A percentile compares a stretch with the other conserved stretches of the same genome.
Evolutionary conservation across 2,113 vertebrate genomes (phyloP).

Genomic region (Pungitius pungitius): DNA sequence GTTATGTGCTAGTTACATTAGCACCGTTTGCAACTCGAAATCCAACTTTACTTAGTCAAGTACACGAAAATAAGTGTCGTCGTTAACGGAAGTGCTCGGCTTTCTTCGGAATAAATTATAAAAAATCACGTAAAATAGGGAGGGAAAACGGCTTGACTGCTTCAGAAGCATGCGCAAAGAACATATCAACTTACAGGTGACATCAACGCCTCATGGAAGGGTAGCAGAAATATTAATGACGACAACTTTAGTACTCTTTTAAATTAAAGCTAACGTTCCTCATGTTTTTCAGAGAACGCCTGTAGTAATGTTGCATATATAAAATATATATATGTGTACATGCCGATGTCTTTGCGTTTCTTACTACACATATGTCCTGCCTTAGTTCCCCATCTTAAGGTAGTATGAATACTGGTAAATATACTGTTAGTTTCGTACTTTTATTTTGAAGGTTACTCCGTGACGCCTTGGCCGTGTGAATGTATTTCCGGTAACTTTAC

Average conservation of each 20-base stretch:
- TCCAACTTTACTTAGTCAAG: not conserved
- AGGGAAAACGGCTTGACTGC: not conserved
- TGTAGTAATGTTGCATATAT: not conserved
- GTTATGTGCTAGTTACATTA: not conserved
- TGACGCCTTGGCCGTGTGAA: accelerated
- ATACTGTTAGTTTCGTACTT: not conserved
- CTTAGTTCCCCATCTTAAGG: not conserved
- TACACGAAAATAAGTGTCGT: accelerated
- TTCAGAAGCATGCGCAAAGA: not conserved
- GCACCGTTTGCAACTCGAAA: not conserved
- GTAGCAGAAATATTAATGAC: too few species aligned
- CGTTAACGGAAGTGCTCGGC: not conserved
- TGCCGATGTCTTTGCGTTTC: not conserved
- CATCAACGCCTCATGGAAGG: too few species aligned
- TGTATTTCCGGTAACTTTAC: constrained; percentile 39
- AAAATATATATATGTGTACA: not conserved
- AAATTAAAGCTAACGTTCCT: not conserved
- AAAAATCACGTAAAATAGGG: accelerated
- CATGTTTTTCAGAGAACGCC: not conserved
- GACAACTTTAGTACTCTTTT: too few species aligned
- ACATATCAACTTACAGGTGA: not conserved
- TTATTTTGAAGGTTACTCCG: constrained; percentile 34
- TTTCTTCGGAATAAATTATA: constrained; percentile 15
- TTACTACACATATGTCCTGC: too few species aligned
- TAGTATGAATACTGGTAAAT: not conserved